Base-by-base conservation (phyloP, 2,113 vertebrate species). In the Grus americana region DNA sequence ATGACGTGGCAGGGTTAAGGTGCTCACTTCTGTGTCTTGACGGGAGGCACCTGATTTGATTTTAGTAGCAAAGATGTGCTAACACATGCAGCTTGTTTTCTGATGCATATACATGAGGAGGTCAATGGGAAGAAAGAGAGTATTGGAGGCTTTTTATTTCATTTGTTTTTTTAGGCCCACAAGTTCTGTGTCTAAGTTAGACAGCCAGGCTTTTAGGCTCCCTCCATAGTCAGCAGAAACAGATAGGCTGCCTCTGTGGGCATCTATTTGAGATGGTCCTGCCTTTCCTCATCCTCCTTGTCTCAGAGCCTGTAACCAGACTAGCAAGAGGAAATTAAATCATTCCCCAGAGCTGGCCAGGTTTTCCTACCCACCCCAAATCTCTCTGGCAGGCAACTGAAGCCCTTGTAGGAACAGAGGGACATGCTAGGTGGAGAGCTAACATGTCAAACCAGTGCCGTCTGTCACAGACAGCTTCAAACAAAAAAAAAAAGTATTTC, bases 361-460 rank as follows among this genome's bases (percentile, higher is more conserved):
- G n/a, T 67, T 88, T 76, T 88, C n/a, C 42, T 50, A 18, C 18
- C 46, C 24, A 54, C 34, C 38, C 61, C 71, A 86, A 12, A 86
- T 71, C 27, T 27, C 42, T 57, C 50, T 86, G 50, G 42, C 66
- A 66, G 66, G 50, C 49, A 81, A 65, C 11, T 0, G 5, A 36
- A 49, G 63, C 40, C 55, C 61, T 66, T 54, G 47, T 19, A 86
- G 38, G 38, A 71, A 19, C n/a, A 79, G 66, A 75, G n/a, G 38
- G 36, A 62, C 36, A 27, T 46, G 52, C 14, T 66, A 4, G 8
- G 40, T 36, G 23, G 67, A 74, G 46, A 49, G 50, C 42, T 65
- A 50, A 29, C 12, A 9, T 0, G 1, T 57, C 66, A 82, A 34
- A 40, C 10, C 26, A 0, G 4, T 29, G 29, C 7, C 0, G 2